Percentiles rank a stretch among this genome's conserved stretches.
phyloP scores from a whole-genome alignment of 2,888 invertebrate genomes.

The Phaedon cochleariae region DNA sequence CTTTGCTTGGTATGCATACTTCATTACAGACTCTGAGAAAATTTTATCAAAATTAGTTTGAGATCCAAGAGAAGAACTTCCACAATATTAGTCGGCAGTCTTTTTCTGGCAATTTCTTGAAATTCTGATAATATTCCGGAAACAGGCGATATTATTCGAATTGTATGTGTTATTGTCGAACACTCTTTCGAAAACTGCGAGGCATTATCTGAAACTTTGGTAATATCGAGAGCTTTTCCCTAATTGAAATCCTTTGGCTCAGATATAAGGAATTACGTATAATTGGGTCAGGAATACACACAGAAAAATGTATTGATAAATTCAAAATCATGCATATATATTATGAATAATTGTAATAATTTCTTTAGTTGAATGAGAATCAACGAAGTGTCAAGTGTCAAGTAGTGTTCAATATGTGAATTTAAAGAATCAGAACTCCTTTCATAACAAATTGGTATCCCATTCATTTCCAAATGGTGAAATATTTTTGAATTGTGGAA shows the following conservation, averaged over 20 bases:
- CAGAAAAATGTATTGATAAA: too few relatives aligned
- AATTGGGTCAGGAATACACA: background rate
- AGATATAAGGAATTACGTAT: background rate
- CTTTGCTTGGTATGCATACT: too few relatives aligned
- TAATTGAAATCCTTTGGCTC: background rate
- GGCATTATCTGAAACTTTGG: background rate
- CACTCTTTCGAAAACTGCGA: too few relatives aligned
- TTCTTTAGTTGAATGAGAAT: too few relatives aligned
- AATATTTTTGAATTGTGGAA: too few relatives aligned
- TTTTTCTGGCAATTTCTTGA: background rate
- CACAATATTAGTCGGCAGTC: slow-evolving; percentile 4
- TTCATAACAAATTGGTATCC: too few relatives aligned
- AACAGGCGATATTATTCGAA: background rate
- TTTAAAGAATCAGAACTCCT: too few relatives aligned
- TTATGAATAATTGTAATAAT: too few relatives aligned
- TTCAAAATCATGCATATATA: too few relatives aligned
- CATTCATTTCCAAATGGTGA: too few relatives aligned
- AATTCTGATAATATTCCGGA: background rate
- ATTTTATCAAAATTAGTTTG: slow-evolving; percentile 28
- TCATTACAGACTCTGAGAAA: slow-evolving; percentile 27
- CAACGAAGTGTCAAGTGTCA: too few relatives aligned
- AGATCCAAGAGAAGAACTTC: slow-evolving; percentile 21
- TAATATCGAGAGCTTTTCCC: background rate
- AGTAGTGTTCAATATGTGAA: too few relatives aligned
- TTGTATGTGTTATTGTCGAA: background rate